Evolutionary conservation across 2,113 vertebrate species (phyloP).

Genomic region (Cricetomys ansorgei): DNA sequence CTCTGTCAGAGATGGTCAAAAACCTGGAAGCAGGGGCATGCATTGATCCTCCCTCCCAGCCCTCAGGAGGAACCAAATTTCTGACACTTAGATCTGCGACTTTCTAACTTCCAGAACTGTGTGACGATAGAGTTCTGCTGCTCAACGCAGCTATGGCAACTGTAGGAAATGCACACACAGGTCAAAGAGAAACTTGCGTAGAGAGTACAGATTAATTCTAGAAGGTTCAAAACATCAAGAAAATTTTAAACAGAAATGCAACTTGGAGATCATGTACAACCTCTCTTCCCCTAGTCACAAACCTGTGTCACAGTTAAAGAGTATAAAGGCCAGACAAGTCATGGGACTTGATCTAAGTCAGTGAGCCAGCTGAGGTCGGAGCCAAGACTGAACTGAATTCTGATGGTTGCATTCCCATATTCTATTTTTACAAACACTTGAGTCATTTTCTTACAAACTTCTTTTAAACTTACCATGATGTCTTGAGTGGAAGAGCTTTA

Average conservation of each 20-base stretch:
- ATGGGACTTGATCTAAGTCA: neutral
- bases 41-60: neutral
- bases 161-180: neutral
- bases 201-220: neutral
- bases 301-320: constrained; percentile 24
- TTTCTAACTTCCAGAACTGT: neutral
- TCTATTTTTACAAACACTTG: neutral
- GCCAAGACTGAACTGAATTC: neutral
- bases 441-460: neutral
- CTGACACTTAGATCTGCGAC: neutral
- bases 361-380: neutral
- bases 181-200: constrained; percentile 1
- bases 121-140: neutral
- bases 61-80: neutral
- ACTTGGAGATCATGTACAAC: neutral
- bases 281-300: neutral
- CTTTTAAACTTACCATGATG: neutral
- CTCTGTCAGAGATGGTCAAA: neutral
- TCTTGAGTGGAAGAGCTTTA: neutral
- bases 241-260: constrained; percentile 61
- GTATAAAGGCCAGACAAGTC: neutral
- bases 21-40: neutral
- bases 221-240: neutral
- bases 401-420: neutral
- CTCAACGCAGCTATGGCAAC: neutral